phyloP scores from a whole-genome alignment of 2,113 vertebrate genomes.

The Nannobrachium achirus region DNA sequence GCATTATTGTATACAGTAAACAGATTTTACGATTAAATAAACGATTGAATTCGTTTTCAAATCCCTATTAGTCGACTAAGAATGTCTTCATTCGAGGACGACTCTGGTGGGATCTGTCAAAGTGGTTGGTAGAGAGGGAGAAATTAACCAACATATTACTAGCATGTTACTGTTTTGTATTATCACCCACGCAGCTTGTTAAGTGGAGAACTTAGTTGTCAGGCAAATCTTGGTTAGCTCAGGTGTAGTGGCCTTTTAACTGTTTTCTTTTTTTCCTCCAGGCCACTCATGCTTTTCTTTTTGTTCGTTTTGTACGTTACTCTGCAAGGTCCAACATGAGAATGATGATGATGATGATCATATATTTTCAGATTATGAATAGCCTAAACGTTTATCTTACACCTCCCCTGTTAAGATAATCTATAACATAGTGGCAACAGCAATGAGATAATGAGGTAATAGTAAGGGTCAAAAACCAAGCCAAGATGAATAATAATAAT shows the following conservation, averaged over 20 bases:
- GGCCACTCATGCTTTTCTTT: not conserved
- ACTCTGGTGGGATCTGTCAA: not conserved
- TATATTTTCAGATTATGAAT: conserved; percentile 6
- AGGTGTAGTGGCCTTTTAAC: not conserved
- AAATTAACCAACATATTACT: conserved; percentile 24
- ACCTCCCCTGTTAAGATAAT: conserved; percentile 23
- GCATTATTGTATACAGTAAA: no score
- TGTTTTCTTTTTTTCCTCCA: not conserved
- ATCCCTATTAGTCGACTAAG: no score
- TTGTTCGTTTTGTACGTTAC: not conserved
- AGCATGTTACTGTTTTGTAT: not conserved
- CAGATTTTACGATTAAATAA: not conserved
- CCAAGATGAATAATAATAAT: no score
- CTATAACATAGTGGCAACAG: no score
- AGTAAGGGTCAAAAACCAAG: no score
- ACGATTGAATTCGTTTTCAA: no score
- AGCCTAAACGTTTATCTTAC: conserved; percentile 10
- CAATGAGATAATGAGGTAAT: no score
- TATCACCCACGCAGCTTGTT: not conserved
- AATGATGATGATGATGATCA: not conserved
- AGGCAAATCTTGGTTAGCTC: not conserved
- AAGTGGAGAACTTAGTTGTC: not conserved
- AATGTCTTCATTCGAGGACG: no score
- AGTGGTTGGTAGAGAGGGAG: conserved; percentile 1
- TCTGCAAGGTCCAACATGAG: conserved; percentile 7